These are phyloP conservation scores for Trachelus iudaicus DNA, from an alignment of 2,888 invertebrate genomes.

Conservation along the genomic window DNA sequence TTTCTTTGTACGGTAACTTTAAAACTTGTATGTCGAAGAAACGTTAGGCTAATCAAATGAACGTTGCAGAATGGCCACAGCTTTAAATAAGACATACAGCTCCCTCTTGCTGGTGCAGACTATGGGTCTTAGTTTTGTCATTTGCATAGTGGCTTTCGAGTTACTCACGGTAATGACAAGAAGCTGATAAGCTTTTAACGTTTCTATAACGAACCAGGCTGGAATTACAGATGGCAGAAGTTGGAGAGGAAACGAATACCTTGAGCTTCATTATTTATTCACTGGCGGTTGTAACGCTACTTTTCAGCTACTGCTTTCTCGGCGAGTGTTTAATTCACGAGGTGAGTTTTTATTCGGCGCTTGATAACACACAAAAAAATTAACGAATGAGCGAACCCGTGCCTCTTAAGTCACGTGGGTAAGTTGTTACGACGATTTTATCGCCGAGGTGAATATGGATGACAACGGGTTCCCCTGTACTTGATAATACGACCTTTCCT, in stretches of 20 bases:
- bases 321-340: conserved; percentile 36
- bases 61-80: conserved; percentile 28
- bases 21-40: neutral
- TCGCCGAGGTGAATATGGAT: no score
- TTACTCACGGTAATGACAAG: conserved; percentile 28
- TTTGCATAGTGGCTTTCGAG: conserved; percentile 34
- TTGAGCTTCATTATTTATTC: conserved; percentile 35
- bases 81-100: conserved; percentile 28
- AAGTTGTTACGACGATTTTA: no score
- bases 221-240: conserved; percentile 24
- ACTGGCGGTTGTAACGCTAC: conserved; percentile 28
- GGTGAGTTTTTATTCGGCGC: conserved; percentile 8
- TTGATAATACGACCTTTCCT: neutral
- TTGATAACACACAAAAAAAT: neutral
- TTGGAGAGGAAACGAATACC: conserved; percentile 27
- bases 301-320: conserved; percentile 36
- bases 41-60: neutral
- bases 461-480: no score
- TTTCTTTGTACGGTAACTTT: neutral
- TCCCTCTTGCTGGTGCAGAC: conserved; percentile 36
- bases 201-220: neutral
- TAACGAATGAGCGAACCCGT: no score
- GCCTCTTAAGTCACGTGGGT: no score
- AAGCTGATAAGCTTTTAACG: neutral
- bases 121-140: conserved; percentile 33